These are phyloP conservation scores for Actenoides lindsayi DNA, from an alignment of 2,113 vertebrate species.

Conservation along the genomic window DNA sequence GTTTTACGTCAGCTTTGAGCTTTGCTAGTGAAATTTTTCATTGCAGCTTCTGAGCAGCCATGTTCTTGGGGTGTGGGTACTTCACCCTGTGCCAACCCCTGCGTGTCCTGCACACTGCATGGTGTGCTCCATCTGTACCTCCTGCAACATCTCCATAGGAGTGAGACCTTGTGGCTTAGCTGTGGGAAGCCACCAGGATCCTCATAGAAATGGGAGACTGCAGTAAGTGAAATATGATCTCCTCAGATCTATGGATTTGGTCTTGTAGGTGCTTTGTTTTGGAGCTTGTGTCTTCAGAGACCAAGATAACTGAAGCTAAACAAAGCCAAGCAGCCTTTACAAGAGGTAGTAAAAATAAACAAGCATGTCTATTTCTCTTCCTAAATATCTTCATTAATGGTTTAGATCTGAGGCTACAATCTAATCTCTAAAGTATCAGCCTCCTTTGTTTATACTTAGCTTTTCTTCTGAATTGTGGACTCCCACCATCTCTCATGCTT, in stretches of 20 bases:
- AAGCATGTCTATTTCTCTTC: not conserved
- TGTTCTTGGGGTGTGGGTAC: not conserved
- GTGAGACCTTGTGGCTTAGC: not conserved
- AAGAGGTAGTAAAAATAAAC: not conserved
- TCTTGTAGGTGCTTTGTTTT: not conserved
- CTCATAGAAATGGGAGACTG: not conserved
- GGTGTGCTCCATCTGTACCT: accelerated
- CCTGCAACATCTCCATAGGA: accelerated
- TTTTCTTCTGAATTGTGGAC: not conserved
- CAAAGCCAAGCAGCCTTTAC: not conserved
- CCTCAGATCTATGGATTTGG: accelerated
- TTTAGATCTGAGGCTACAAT: not conserved
- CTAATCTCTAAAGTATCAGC: not conserved
- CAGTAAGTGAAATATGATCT: not conserved
- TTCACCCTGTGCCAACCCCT: not conserved
- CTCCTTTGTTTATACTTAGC: not conserved
- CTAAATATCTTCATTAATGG: not conserved
- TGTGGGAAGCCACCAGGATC: accelerated
- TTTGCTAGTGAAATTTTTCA: not conserved
- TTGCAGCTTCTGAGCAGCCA: accelerated
- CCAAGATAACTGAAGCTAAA: not conserved
- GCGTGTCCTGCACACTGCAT: accelerated
- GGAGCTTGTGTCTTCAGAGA: not conserved
- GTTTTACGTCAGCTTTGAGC: not conserved
- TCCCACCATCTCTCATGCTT: not conserved